phyloP scores from a whole-genome alignment of 2,888 invertebrate species.

The Antheraea assamensis region DNA sequence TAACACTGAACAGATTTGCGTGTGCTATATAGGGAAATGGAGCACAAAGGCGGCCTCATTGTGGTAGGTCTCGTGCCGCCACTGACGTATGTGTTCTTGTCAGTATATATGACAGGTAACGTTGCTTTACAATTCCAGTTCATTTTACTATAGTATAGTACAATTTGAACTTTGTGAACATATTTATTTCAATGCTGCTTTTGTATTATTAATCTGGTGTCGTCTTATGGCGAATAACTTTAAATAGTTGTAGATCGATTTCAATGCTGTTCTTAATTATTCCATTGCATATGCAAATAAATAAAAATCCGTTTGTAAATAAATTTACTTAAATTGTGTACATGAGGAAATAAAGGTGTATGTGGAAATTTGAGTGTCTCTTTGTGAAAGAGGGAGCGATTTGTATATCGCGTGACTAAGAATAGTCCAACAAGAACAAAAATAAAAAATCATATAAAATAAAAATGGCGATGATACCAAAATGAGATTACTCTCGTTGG shows the following conservation, averaged over 20 bases:
- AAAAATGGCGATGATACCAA: neutral
- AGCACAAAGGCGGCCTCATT: slow-evolving; percentile 30
- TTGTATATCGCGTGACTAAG: too few species aligned
- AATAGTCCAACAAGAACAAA: too few species aligned
- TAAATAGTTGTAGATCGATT: too few species aligned
- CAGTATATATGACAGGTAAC: slow-evolving; percentile 28
- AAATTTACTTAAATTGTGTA: neutral
- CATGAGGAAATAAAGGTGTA: neutral
- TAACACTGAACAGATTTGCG: slow-evolving; percentile 8
- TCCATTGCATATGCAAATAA: neutral
- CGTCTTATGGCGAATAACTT: too few species aligned
- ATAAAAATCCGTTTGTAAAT: neutral
- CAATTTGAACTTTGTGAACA: slow-evolving; percentile 8
- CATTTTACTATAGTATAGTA: slow-evolving; percentile 17
- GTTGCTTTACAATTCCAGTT: slow-evolving; percentile 26
- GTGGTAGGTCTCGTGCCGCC: slow-evolving; percentile 30
- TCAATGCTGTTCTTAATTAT: neutral
- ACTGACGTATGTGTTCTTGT: slow-evolving; percentile 33
- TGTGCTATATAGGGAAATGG: slow-evolving; percentile 20
- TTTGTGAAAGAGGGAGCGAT: too few species aligned
- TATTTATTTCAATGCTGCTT: neutral
- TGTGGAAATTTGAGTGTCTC: neutral
- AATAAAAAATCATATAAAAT: too few species aligned
- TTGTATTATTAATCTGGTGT: too few species aligned
- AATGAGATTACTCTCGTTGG: neutral